A percentile compares a stretch with the other conserved stretches of the same genome.
phyloP scores from a whole-genome alignment of 2,888 invertebrate species.

The Papilio demoleus region DNA sequence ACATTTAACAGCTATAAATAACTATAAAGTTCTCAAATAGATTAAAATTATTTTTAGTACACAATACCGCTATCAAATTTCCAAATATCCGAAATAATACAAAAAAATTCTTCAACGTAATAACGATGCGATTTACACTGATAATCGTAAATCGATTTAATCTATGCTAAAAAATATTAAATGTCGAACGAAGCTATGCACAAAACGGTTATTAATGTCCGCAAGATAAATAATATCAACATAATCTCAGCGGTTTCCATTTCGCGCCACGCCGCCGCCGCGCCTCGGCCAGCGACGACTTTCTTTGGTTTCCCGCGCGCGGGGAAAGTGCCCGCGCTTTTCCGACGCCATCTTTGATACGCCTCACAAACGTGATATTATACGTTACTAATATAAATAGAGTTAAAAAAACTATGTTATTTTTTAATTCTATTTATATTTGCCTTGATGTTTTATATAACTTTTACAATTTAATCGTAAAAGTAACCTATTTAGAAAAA shows the following conservation, averaged over 20 bases:
- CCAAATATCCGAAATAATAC: background rate
- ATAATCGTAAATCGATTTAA: conserved; percentile 4
- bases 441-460: background rate
- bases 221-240: conserved; percentile 68
- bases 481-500: too few species aligned
- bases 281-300: conserved; percentile 52
- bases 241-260: conserved; percentile 79
- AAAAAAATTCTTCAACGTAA: background rate
- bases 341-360: conserved; percentile 78
- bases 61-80: background rate
- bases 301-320: conserved; percentile 81
- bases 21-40: background rate
- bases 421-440: too few species aligned
- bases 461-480: background rate
- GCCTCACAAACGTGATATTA: conserved; percentile 50
- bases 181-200: conserved; percentile 24
- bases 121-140: background rate
- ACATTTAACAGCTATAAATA: conserved; percentile 4
- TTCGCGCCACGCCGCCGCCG: conserved; percentile 64
- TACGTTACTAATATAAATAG: conserved; percentile 31
- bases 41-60: background rate
- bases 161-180: background rate
- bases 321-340: conserved; percentile 81
- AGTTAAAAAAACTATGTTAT: background rate
- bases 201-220: conserved; percentile 59